These are phyloP conservation scores for Puffinus mauretanicus DNA, from an alignment of 2,113 vertebrate genomes.

Conservation along the genomic window DNA sequence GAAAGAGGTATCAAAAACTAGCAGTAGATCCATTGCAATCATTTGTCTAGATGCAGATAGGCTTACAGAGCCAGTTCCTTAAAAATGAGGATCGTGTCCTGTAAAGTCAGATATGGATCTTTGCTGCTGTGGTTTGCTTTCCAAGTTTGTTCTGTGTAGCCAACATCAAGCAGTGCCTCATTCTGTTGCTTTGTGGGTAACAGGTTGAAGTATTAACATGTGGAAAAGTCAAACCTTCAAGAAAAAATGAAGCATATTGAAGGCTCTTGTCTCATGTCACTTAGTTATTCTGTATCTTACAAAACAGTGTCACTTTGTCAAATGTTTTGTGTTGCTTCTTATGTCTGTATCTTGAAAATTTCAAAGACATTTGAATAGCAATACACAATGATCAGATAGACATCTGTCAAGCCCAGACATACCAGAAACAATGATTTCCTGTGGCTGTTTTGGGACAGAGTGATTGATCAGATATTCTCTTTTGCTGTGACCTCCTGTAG, in stretches of 20 bases:
- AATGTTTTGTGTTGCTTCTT: not conserved
- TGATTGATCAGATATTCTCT: constrained; percentile 21
- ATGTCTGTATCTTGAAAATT: not conserved
- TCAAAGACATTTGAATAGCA: not conserved
- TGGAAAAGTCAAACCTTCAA: not conserved
- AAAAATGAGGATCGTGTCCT: not conserved
- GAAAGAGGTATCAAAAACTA: not conserved
- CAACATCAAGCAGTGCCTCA: not conserved
- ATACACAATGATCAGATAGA: not conserved
- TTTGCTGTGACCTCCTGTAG: not conserved
- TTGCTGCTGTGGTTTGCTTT: not conserved
- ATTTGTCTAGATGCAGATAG: not conserved
- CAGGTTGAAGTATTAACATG: not conserved
- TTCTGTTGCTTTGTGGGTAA: not conserved
- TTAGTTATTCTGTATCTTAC: not conserved
- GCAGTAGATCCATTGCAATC: not conserved
- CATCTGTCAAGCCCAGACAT: not conserved
- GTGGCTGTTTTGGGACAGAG: not conserved
- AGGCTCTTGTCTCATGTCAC: not conserved
- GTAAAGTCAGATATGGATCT: not conserved
- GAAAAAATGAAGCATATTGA: not conserved
- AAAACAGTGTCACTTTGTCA: not conserved
- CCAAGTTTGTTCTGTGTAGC: not conserved
- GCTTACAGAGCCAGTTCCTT: not conserved
- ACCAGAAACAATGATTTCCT: not conserved